Evolutionary conservation across 1,140 invertebrate genomes (phyloP).

Genomic region (Odontomachus brunneus): DNA sequence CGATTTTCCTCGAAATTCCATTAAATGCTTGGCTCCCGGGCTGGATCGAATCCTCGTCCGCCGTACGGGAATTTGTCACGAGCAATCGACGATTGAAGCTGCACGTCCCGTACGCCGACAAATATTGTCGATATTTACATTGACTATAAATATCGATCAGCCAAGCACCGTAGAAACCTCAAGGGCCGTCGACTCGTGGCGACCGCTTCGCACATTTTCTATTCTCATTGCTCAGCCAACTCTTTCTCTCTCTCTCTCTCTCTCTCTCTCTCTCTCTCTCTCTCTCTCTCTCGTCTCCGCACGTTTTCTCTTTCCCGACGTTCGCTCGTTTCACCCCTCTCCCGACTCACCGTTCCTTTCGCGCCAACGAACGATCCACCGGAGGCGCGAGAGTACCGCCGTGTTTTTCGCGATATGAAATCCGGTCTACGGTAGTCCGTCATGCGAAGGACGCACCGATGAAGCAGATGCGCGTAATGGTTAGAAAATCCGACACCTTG

Average conservation of each 20-base stretch:
- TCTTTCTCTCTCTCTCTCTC: background rate
- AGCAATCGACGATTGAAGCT: constrained; percentile 14
- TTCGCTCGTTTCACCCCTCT: background rate
- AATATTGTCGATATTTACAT: constrained; percentile 28
- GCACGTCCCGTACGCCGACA: background rate
- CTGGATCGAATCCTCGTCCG: background rate
- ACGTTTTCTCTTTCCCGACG: constrained; percentile 1
- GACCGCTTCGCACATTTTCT: constrained; percentile 32
- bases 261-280: background rate
- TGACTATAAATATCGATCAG: constrained; percentile 52
- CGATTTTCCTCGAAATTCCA: background rate
- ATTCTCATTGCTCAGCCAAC: constrained; percentile 4
- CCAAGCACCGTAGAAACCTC: background rate
- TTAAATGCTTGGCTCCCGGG: background rate
- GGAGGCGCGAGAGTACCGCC: constrained; percentile 13
- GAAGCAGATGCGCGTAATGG: constrained; percentile 79
- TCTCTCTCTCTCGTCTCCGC: background rate
- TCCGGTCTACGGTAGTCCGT: constrained; percentile 74
- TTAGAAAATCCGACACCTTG: background rate
- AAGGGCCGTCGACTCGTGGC: constrained; percentile 16
- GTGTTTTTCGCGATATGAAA: constrained; percentile 81
- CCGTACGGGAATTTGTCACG: background rate
- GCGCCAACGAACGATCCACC: background rate
- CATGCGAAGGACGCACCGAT: constrained; percentile 53
- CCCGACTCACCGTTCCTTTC: background rate